Evolutionary conservation across 2,888 invertebrate species (phyloP).

Genomic region (Glaucopsyche alexis): DNA sequence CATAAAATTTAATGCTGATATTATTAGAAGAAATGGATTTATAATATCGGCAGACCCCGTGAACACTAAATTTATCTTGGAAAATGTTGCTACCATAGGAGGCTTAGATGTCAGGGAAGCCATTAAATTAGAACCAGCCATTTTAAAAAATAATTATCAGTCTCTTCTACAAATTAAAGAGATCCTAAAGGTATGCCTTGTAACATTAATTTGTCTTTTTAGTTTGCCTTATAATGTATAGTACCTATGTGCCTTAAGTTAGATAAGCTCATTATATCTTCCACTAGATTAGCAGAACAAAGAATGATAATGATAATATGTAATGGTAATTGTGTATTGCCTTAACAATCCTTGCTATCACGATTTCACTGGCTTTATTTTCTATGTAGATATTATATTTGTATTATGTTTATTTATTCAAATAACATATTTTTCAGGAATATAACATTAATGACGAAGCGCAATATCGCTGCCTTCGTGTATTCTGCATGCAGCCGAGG

Average conservation of each 20-base stretch:
- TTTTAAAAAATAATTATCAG: conserved; percentile 80
- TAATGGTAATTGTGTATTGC: no score
- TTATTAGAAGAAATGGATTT: conserved; percentile 80
- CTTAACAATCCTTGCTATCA: no score
- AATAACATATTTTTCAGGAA: conserved; percentile 55
- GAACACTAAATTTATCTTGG: conserved; percentile 78
- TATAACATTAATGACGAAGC: conserved; percentile 78
- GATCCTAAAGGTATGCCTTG: conserved; percentile 67
- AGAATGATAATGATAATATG: no score
- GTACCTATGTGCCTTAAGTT: no score
- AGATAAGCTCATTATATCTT: no score
- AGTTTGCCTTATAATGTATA: no score
- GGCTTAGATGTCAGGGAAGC: conserved; percentile 78
- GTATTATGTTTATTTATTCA: background rate
- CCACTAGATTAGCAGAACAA: no score
- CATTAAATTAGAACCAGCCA: conserved; percentile 80
- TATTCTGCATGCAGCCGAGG: conserved; percentile 79
- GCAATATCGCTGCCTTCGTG: conserved; percentile 73
- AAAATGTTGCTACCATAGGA: conserved; percentile 74
- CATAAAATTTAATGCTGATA: conserved; percentile 74
- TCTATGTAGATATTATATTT: background rate
- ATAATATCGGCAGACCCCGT: conserved; percentile 80
- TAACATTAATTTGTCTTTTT: conserved; percentile 1
- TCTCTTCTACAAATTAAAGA: conserved; percentile 76
- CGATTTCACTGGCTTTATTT: no score